These are phyloP conservation scores for Paragorgia papillata DNA, from an alignment of 92 coral and sea anemone species.

Conservation along the genomic window DNA sequence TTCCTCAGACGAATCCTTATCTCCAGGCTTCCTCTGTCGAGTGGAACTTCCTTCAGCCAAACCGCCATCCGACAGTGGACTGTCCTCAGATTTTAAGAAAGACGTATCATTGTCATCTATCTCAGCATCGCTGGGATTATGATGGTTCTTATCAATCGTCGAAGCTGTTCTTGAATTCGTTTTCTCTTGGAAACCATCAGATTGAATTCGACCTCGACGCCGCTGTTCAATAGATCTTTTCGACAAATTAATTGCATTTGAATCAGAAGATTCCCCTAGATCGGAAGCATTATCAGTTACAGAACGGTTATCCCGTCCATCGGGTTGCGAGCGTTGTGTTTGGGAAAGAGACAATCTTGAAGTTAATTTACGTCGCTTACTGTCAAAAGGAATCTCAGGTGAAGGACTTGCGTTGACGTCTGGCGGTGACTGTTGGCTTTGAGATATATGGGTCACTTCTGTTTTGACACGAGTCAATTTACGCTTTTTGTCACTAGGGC, in stretches of 20 bases:
- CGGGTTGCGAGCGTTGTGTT: constrained; percentile 2
- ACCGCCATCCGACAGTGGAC: neutral
- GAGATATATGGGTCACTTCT: constrained; percentile 15
- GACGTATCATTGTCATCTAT: no score
- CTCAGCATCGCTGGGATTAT: no score
- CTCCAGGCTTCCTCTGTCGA: neutral
- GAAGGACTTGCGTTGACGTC: constrained; percentile 8
- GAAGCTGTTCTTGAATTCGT: no score
- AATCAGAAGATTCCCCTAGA: no score
- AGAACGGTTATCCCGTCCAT: neutral
- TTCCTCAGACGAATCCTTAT: neutral
- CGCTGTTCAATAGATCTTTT: no score
- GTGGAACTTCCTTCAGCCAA: neutral
- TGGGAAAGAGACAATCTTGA: neutral
- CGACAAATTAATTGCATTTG: neutral
- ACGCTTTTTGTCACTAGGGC: neutral
- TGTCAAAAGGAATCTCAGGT: neutral
- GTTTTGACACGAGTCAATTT: neutral
- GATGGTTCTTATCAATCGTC: no score
- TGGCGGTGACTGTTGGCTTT: neutral
- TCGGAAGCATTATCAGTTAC: neutral
- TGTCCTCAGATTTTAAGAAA: no score
- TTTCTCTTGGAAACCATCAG: no score
- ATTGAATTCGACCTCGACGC: no score
- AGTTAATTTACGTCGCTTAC: constrained; percentile 20